These are phyloP conservation scores for Mesitornis unicolor DNA, from an alignment of 2,113 vertebrate species.

Conservation along the genomic window DNA sequence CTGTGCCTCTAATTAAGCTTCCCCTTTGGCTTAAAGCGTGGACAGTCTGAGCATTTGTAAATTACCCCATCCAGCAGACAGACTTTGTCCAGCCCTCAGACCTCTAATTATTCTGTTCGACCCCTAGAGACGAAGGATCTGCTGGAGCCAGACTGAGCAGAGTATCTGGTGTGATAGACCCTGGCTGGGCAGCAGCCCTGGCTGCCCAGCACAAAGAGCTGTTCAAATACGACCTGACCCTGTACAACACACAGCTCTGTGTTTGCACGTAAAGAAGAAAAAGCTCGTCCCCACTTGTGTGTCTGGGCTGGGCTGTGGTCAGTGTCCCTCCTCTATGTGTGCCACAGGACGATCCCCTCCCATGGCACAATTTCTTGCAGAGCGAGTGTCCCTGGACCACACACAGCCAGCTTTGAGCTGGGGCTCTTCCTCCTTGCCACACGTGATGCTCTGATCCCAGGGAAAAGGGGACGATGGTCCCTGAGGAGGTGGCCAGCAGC, in stretches of 20 bases:
- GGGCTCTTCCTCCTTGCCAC: not conserved
- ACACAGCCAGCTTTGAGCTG: not conserved
- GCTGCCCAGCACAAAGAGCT: conserved; percentile 3
- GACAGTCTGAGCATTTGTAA: conserved; percentile 44
- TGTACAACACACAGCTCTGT: not conserved
- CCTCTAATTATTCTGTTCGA: conserved; percentile 33
- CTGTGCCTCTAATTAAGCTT: conserved; percentile 46
- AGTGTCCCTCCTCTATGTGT: fast-evolving
- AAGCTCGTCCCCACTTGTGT: not conserved
- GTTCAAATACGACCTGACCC: not conserved
- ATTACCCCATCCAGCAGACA: conserved; percentile 46
- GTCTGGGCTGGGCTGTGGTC: not conserved
- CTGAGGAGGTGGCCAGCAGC: not conserved
- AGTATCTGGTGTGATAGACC: not conserved
- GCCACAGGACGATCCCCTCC: not conserved
- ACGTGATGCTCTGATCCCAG: fast-evolving
- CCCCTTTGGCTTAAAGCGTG: conserved; percentile 22
- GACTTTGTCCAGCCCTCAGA: conserved; percentile 43
- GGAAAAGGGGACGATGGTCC: not conserved
- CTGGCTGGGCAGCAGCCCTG: conserved; percentile 6
- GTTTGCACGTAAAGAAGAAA: not conserved
- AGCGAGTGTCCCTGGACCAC: not conserved
- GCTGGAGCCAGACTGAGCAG: conserved; percentile 3
- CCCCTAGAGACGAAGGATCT: conserved; percentile 4
- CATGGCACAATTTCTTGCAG: not conserved